Conservation (phyloP, 2,797 vertebrate species). For the Enteromius paludinosus region DNA sequence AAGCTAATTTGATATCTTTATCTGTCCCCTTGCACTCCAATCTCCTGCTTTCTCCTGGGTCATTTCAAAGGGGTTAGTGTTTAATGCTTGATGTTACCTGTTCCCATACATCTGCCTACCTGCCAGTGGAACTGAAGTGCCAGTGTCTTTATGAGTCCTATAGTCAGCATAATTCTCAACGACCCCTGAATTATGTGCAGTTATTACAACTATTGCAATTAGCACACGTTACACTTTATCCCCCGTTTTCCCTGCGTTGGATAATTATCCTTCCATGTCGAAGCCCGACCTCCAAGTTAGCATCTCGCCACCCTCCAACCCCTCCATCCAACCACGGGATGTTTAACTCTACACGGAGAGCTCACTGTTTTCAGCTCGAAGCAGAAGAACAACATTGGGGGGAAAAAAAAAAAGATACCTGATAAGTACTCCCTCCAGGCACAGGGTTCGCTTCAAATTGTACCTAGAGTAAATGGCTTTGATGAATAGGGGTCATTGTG, state of each 20-base stretch:
- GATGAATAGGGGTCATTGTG: constrained; percentile 67
- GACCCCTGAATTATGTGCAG: constrained; percentile 34
- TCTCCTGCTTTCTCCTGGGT: constrained; percentile 7
- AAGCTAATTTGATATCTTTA: constrained; percentile 18
- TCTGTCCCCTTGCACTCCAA: not conserved
- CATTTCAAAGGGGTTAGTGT: constrained; percentile 26
- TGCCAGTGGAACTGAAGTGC: constrained; percentile 40
- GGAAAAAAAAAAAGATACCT: constrained; percentile 37
- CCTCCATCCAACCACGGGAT: constrained; percentile 16
- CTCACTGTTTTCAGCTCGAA: constrained; percentile 2
- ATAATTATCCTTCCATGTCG: constrained; percentile 43
- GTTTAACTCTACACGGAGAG: constrained; percentile 25
- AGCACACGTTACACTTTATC: constrained; percentile 23
- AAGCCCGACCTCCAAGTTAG: constrained; percentile 30
- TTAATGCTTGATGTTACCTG: constrained; percentile 22
- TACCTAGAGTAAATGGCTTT: constrained; percentile 64
- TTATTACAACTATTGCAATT: constrained; percentile 47
- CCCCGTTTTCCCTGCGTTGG: constrained; percentile 12
- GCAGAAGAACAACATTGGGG: constrained; percentile 22
- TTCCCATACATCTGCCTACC: constrained; percentile 30
- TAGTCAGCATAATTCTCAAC: constrained; percentile 49
- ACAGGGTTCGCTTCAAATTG: constrained; percentile 57
- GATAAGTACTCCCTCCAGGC: constrained; percentile 42
- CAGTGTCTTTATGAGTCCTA: constrained; percentile 30
- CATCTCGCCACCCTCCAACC: constrained; percentile 16